These are phyloP conservation scores for Mythimna pallens DNA, from an alignment of 2,888 invertebrate genomes.

Conservation along the genomic window DNA sequence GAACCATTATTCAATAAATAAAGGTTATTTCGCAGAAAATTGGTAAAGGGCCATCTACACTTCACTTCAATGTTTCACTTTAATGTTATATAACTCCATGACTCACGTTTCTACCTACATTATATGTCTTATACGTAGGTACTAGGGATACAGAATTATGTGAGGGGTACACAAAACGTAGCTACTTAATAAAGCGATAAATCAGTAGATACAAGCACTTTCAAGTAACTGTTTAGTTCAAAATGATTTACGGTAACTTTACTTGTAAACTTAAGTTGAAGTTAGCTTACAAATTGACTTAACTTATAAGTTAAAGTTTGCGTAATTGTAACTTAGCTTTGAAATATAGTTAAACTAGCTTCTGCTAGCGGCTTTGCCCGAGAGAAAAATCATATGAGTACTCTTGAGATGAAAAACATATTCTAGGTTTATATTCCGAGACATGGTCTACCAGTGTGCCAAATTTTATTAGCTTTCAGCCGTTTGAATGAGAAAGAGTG, in stretches of 20 bases:
- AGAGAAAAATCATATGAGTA: no score
- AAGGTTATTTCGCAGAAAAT: background rate
- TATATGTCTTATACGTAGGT: no score
- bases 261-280: constrained; percentile 49
- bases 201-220: constrained; percentile 42
- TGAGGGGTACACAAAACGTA: constrained; percentile 30
- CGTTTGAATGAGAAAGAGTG: no score
- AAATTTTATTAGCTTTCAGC: no score
- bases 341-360: background rate
- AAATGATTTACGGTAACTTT: constrained; percentile 56
- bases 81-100: background rate
- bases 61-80: background rate
- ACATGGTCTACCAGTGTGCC: no score
- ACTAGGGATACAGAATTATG: background rate
- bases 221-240: constrained; percentile 51
- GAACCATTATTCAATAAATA: background rate
- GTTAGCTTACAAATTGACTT: constrained; percentile 45
- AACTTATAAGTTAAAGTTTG: constrained; percentile 27
- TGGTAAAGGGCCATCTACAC: background rate
- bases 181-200: constrained; percentile 46
- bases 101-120: background rate
- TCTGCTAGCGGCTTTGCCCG: no score
- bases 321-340: constrained; percentile 31
- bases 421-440: no score
- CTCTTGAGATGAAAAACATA: no score